Percentiles rank a stretch among this genome's conserved stretches.
Conservation (phyloP, 2,113 vertebrate species). For the Anhinga rufa region DNA sequence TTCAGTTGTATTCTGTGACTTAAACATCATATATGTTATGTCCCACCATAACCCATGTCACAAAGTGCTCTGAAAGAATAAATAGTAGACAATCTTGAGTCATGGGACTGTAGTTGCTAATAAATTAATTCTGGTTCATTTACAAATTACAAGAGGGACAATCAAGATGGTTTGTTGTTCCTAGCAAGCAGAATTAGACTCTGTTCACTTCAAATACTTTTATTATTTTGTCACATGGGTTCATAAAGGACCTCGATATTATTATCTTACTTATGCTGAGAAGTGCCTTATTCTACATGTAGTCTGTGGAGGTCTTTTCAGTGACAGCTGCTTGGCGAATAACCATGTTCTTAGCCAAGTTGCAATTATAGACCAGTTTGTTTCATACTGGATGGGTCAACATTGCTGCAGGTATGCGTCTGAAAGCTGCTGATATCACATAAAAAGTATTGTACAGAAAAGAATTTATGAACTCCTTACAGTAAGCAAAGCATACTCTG, state of each 20-base stretch:
- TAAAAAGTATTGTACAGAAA: background rate
- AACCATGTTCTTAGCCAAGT: background rate
- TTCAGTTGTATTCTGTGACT: background rate
- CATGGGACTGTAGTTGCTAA: background rate
- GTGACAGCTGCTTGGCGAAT: background rate
- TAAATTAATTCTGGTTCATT: background rate
- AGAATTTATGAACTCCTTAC: background rate
- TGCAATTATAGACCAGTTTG: background rate
- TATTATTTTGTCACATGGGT: background rate
- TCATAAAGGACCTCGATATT: background rate
- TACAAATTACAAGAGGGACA: background rate
- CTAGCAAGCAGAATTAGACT: conserved; percentile 6
- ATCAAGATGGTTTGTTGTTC: conserved; percentile 2
- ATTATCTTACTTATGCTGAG: background rate
- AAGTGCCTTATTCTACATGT: background rate
- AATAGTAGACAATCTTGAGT: background rate
- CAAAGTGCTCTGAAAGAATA: background rate
- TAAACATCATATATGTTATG: background rate
- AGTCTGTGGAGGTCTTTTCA: background rate
- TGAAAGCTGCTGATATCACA: background rate
- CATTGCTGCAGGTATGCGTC: background rate
- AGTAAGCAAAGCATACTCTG: background rate
- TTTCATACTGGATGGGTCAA: background rate
- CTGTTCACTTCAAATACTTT: background rate
- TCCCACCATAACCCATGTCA: background rate